Percentiles rank a stretch among this genome's conserved stretches.
phyloP scores from a whole-genome alignment of 2,797 vertebrate species.

The Apodemus agrarius region DNA sequence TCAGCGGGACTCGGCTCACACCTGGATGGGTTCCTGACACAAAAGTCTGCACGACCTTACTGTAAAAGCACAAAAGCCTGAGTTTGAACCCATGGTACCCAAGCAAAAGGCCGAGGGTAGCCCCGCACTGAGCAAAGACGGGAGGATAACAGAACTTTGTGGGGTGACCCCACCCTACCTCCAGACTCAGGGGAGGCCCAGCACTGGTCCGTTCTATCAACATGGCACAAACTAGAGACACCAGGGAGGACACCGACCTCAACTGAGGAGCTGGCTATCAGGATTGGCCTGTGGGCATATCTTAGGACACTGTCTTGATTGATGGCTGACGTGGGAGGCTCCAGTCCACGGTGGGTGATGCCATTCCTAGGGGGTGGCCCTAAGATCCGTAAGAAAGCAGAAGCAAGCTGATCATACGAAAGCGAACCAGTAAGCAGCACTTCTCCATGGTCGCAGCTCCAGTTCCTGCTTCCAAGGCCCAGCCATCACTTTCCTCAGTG shows the following conservation, averaged over 20 bases:
- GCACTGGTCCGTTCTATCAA: not conserved
- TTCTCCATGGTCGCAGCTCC: not conserved
- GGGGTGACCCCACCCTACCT: not conserved
- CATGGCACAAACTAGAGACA: not conserved
- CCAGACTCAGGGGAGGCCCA: not conserved
- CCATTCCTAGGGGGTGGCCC: not conserved
- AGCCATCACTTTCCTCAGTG: not conserved
- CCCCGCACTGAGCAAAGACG: not conserved
- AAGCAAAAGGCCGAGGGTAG: not conserved
- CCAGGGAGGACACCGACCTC: not conserved
- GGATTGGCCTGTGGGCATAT: not conserved
- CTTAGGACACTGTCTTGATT: not conserved
- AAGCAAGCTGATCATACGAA: not conserved
- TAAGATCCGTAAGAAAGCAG: not conserved
- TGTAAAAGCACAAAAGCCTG: not conserved
- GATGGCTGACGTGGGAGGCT: not conserved
- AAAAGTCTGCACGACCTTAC: not conserved
- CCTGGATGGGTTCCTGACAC: not conserved
- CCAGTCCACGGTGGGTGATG: not conserved
- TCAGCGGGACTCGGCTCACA: not conserved
- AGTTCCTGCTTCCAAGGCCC: not conserved
- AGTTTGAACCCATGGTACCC: not conserved
- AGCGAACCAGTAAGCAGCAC: not conserved
- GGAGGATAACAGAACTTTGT: not conserved
- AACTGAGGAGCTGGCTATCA: not conserved